Base-by-base conservation (phyloP, 1,140 invertebrate species). In the Ylistrum balloti region DNA sequence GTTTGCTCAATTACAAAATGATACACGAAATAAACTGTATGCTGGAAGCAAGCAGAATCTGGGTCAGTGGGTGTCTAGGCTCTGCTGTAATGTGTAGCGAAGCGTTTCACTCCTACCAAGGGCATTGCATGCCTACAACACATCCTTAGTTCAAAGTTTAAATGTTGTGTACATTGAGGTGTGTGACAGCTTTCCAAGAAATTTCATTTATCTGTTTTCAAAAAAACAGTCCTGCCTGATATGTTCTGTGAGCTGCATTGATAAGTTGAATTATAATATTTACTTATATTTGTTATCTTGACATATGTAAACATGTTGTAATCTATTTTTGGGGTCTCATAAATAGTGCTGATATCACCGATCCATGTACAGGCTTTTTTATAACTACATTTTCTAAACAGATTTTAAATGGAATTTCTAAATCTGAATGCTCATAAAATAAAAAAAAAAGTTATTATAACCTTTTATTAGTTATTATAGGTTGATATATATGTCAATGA, bases 41-140 rank as follows among this genome's bases (percentile, higher is more conserved):
- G 56, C 56, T 74, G 22, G n/a, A 28, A 74, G 13, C 41, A 1
- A 17, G 41, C 56, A 28, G 56, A 74, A 74, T 74, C 56, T 74
- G n/a, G 56, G 56, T 74, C 56, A 74, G 22, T 74, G 56, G 56
- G 56, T 74, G 56, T 74, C 56, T 74, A n/a, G 56, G 56, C n/a
- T 74, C 1, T 5, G n/a, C 22, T 74, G n/a, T 74, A 74, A 74
- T 74, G 56, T 74, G 56, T 74, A 74, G n/a, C n/a, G 56, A 74
- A 28, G 56, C 56, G n/a, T 74, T 74, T 74, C 56, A 74, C 56
- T 74, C 28, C n/a, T 28, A 74, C 56, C 22, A 74, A n/a, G 56
- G n/a, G 56, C 22, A 28, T n/a, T 74, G 28, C 56, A 74, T 74
- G 56, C 22, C 9, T n/a, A 28, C 56, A 74, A 1, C 22, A 74